Base-by-base conservation (phyloP, 2,113 vertebrate genomes). In the Rattus rattus region DNA sequence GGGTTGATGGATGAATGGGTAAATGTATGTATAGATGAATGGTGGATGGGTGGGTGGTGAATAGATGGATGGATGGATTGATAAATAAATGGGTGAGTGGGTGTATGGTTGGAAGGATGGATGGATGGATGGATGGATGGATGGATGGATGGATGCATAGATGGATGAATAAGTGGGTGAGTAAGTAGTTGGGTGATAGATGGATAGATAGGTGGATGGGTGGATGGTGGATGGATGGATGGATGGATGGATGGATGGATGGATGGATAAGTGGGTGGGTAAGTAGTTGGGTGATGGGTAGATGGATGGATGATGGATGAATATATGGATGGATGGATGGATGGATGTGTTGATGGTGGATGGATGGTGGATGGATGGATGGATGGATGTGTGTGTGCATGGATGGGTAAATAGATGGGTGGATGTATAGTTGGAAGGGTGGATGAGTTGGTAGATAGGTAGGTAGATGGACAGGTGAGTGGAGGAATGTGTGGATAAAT, bases 331-430 rank as follows among this genome's bases (percentile, higher is more conserved):
- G 17, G 77, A 9, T 54, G 7, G 0, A 1, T 79, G 39, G 19
- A 19, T 26, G 3, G 19, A 8, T 26, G 5, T n/a, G n/a, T n/a
- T n/a, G n/a, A n/a, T n/a, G 1, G 4, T 69, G 14, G 9, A 6
- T 36, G 39, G 20, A 4, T 26, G 43, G 6, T 28, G 13, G 72
- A 22, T 83, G 54, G 7, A 11, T 22, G 6, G 39, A 47, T 76
- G 10, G 7, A 19, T 56, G 10, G 28, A 39, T 30, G 26, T 54
- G 8, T 54, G 28, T 17, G 8, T 75, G 73, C 5, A 75, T 43
- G 20, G 39, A 43, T 39, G n/a, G 73, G 43, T 22, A 52, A 7
- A 52, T 52, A 7, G 63, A 30, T 30, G 26, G 26, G 12, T 67
- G 39, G 73, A 36, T 11, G 54, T 7, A n/a, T n/a, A n/a, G n/a